Conservation (phyloP, 2,113 vertebrate species). For the Sebastes fasciatus region DNA sequence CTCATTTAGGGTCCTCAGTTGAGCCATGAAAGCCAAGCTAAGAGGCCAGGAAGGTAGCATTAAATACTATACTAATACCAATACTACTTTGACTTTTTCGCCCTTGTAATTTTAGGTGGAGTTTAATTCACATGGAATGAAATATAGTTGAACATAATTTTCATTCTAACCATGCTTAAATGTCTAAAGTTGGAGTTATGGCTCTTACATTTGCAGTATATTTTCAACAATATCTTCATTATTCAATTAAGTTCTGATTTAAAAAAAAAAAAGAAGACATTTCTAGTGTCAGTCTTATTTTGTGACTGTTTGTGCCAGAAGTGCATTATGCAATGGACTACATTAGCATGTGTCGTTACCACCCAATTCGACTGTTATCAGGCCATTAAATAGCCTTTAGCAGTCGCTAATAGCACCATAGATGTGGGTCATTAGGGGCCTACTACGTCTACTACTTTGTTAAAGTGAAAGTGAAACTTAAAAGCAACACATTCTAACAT, state of each 20-base stretch:
- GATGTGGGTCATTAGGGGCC: no score
- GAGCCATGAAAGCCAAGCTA: slow-evolving; percentile 4
- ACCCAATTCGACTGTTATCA: no score
- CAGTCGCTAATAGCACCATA: no score
- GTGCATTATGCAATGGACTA: background rate
- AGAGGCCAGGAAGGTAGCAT: background rate
- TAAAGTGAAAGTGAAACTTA: no score
- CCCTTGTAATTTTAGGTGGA: background rate
- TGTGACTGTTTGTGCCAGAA: no score
- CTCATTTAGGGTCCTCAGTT: slow-evolving; percentile 29
- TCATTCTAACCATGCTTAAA: no score
- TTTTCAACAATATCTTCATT: background rate
- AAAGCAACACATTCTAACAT: no score
- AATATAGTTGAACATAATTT: background rate
- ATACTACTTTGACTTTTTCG: background rate
- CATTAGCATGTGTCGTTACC: background rate
- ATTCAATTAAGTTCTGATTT: background rate
- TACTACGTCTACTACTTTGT: no score
- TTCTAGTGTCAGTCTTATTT: background rate
- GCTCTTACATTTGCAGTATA: background rate
- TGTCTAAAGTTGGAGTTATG: background rate
- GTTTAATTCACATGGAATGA: background rate
- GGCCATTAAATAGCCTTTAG: no score
- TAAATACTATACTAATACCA: background rate
- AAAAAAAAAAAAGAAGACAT: background rate